These are phyloP conservation scores for Scaptomyza graminum DNA, from an alignment of 1,140 invertebrate genomes.

Conservation along the genomic window DNA sequence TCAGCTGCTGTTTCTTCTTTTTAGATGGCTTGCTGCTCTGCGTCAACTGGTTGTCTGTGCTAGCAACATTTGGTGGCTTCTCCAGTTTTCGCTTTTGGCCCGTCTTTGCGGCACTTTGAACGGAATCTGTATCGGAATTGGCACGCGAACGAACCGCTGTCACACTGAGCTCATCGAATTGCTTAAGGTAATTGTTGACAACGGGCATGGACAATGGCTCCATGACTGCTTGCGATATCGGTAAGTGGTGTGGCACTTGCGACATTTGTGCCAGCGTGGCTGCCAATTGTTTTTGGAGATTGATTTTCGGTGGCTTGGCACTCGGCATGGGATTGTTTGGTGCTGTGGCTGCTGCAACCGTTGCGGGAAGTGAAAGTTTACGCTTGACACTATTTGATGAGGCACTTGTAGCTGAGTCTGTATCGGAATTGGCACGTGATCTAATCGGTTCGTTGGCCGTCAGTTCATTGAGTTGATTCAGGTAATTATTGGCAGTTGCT, in stretches of 20 bases:
- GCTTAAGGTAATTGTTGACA: conserved; percentile 55
- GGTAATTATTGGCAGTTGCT: conserved; percentile 44
- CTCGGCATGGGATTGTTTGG: conserved; percentile 3
- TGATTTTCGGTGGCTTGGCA: conserved; percentile 40
- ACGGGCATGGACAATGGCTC: conserved; percentile 17
- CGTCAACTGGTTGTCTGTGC: not conserved
- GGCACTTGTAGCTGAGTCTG: conserved; percentile 78
- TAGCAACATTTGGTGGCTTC: not conserved
- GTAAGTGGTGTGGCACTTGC: conserved; percentile 17
- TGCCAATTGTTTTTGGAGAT: conserved; percentile 40
- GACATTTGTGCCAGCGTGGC: conserved; percentile 26
- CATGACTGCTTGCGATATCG: not conserved
- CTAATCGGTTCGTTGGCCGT: conserved; percentile 38
- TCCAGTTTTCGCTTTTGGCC: conserved; percentile 62
- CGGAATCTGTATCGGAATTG: conserved; percentile 80
- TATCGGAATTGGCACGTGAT: conserved; percentile 75
- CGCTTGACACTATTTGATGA: conserved; percentile 62
- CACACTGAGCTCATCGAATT: conserved; percentile 55
- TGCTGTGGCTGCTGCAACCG: not conserved
- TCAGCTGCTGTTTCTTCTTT: conserved; percentile 42
- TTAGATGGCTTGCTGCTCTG: conserved; percentile 43
- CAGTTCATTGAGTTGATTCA: conserved; percentile 63
- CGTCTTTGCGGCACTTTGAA: conserved; percentile 70
- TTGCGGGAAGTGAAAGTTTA: conserved; percentile 15
- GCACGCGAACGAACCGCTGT: conserved; percentile 49